A percentile compares a stretch with the other conserved stretches of the same genome.
Evolutionary conservation across 2,797 vertebrate species (phyloP).

Genomic region (Todus mexicanus): DNA sequence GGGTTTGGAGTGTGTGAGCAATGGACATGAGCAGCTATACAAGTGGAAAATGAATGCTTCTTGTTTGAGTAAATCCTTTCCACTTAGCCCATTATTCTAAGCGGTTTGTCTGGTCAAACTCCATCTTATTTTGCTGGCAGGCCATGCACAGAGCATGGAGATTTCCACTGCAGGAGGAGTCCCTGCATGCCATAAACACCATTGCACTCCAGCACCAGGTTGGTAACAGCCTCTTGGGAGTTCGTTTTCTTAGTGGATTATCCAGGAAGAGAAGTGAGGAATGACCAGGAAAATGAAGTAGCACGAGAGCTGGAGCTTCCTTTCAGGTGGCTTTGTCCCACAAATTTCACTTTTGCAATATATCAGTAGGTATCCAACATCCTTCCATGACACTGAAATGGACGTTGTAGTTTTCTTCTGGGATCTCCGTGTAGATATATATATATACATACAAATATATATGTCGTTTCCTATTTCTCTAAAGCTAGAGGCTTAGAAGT

Average conservation of each 20-base stretch:
- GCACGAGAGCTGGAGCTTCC: background rate
- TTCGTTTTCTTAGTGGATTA: background rate
- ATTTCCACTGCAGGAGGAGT: background rate
- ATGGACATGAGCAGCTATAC: background rate
- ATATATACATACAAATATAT: background rate
- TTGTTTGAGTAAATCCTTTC: background rate
- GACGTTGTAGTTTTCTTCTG: background rate
- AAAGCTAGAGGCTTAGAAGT: constrained; percentile 3
- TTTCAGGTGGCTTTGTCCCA: background rate
- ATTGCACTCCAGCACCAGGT: background rate
- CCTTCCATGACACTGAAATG: background rate
- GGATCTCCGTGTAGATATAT: background rate
- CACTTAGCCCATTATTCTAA: background rate
- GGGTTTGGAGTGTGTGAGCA: rapidly evolving
- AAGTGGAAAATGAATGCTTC: background rate
- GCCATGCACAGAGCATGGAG: rapidly evolving
- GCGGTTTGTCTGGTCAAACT: background rate
- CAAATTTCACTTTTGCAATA: background rate
- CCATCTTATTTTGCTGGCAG: background rate
- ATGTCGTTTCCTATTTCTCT: background rate
- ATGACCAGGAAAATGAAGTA: background rate
- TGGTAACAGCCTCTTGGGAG: background rate
- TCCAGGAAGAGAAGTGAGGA: background rate
- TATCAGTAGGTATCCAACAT: background rate
- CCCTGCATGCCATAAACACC: background rate